Conservation (phyloP, 2,888 invertebrate species). For the Phortica magna region DNA sequence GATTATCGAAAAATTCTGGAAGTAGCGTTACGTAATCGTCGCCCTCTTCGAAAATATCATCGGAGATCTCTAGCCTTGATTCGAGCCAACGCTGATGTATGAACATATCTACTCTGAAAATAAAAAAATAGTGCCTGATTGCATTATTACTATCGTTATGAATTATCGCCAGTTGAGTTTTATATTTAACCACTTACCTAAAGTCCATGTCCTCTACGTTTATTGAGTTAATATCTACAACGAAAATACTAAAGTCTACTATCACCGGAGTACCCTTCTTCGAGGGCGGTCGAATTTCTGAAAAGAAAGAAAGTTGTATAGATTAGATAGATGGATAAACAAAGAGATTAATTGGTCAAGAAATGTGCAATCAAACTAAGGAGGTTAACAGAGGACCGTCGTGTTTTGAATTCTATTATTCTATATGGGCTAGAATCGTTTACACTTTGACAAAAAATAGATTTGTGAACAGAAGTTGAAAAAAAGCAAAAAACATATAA, state of each 20-base stretch:
- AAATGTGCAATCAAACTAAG: too few relatives aligned
- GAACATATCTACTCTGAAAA: constrained; percentile 89
- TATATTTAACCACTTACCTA: constrained; percentile 80
- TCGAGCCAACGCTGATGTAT: constrained; percentile 90
- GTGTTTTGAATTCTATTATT: too few relatives aligned
- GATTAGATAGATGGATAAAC: not conserved
- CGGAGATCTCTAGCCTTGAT: constrained; percentile 85
- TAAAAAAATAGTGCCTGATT: constrained; percentile 54
- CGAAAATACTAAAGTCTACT: constrained; percentile 89
- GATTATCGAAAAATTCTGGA: constrained; percentile 88
- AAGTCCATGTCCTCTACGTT: constrained; percentile 94
- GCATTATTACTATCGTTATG: constrained; percentile 43
- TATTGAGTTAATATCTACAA: constrained; percentile 92
- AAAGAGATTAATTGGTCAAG: too few relatives aligned
- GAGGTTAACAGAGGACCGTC: too few relatives aligned
- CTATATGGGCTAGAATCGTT: too few relatives aligned
- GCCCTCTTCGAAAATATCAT: constrained; percentile 88
- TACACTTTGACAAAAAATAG: too few relatives aligned
- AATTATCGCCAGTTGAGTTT: not conserved
- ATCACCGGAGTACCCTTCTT: constrained; percentile 85
- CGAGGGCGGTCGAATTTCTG: constrained; percentile 89
- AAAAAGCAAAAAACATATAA: too few relatives aligned
- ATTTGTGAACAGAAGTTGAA: too few relatives aligned
- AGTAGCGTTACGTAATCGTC: constrained; percentile 90
- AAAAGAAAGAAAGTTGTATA: constrained; percentile 48